Evolutionary conservation across 2,113 vertebrate genomes (phyloP), one percentile per base, ranked within the genome.

Genomic region (Oryzias curvinotus): DNA sequence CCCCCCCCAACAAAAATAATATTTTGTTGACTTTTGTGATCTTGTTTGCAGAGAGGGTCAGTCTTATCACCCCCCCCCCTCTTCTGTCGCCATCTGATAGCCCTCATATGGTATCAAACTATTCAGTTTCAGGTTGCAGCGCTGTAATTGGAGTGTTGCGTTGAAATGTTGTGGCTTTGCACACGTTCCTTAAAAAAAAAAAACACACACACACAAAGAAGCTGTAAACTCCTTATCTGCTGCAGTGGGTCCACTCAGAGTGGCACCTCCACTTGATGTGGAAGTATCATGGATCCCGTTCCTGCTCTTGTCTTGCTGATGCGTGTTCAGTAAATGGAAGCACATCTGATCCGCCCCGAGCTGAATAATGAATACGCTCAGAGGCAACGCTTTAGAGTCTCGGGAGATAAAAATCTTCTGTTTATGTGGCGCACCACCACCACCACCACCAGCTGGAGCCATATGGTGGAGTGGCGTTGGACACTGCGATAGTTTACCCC

Each of bases 291-390:
- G 60, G 77, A 73, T 89, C 87, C 71, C 73, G 44, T 88, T 88
- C 71, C 86, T 78, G 41, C 82, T 77, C 75, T 81, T 86, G 85
- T 88, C 21, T 89, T 84, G 83, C 85, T 74, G 85, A 72, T 84
- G 85, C 81, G 71, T 89, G 89, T 90, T 86, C 83, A 78, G 86
- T 85, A 82, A 89, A 77, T 86, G 19, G 4, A 68, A 17, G 69
- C 85, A 84, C 83, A 91, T 68, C 68, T 16, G 82, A 91, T 74
- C 85, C 25, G 4, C 63, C 5, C 46, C 48, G 3, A 0, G 17
- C 36, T 91, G 77, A 83, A 91, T 90, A 82, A 88, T 91, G 85
- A 26, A 91, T 81, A 16, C 10, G 46, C 73, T 78, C 71, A 75
- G 67, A 49, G 68, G 78, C 69, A 76, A 76, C 84, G 80, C 77